These are phyloP conservation scores for Potamilus streckersoni DNA, from an alignment of 1,140 invertebrate genomes.

Conservation along the genomic window DNA sequence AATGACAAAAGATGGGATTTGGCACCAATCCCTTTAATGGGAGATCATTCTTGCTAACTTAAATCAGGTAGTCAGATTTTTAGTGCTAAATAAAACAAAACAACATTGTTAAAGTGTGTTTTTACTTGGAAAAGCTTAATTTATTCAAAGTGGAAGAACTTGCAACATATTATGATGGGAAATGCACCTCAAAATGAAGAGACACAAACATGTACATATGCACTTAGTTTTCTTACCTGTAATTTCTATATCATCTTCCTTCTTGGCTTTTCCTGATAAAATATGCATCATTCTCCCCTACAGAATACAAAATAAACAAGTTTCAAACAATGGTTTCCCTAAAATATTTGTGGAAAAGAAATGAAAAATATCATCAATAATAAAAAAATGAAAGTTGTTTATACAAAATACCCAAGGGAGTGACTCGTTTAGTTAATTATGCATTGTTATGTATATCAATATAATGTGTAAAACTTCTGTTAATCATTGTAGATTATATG, in stretches of 20 bases:
- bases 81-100: too few relatives aligned
- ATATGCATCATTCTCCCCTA: constrained; percentile 92
- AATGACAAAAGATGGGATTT: too few relatives aligned
- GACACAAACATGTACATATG: neutral
- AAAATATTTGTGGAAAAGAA: neutral
- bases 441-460: neutral
- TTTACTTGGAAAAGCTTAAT: too few relatives aligned
- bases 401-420: neutral
- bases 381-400: neutral
- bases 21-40: too few relatives aligned
- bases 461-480: neutral
- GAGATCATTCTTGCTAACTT: too few relatives aligned
- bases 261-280: constrained; percentile 85
- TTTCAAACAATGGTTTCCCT: neutral
- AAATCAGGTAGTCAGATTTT: too few relatives aligned
- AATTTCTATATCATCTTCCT: constrained; percentile 69
- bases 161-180: too few relatives aligned
- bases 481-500: too few relatives aligned
- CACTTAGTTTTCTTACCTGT: constrained; percentile 34
- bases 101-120: too few relatives aligned
- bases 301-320: constrained; percentile 27
- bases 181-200: too few relatives aligned
- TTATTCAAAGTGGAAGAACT: too few relatives aligned
- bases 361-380: neutral
- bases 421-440: neutral